Evolutionary conservation across 2,888 invertebrate species (phyloP).

Genomic region (Liopterus haemorrhoidalis): DNA sequence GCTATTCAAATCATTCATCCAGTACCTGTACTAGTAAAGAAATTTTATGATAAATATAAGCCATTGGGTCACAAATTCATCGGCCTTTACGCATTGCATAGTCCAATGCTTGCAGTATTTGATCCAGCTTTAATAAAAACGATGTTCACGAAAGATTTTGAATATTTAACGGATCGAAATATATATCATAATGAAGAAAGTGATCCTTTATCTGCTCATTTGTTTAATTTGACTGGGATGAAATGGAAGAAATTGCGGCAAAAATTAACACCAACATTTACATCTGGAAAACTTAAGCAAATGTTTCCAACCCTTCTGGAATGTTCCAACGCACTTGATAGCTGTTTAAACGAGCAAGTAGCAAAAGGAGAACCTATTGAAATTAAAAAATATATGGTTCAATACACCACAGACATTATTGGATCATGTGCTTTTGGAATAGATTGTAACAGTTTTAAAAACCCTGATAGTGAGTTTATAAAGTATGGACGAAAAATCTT

Average conservation of each 20-base stretch:
- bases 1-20: slow-evolving; percentile 4
- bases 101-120: slow-evolving; percentile 35
- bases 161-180: slow-evolving; percentile 55
- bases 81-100: slow-evolving; percentile 25
- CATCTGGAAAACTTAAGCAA: slow-evolving; percentile 56
- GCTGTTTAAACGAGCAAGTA: slow-evolving; percentile 39
- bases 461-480: slow-evolving; percentile 16
- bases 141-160: slow-evolving; percentile 55
- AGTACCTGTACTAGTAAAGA: slow-evolving; percentile 10
- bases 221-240: slow-evolving; percentile 51
- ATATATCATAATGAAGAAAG: slow-evolving; percentile 51
- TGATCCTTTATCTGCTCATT: slow-evolving; percentile 52
- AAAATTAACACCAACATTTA: slow-evolving; percentile 58
- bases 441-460: slow-evolving; percentile 20
- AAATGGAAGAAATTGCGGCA: slow-evolving; percentile 56
- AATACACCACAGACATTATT: slow-evolving; percentile 16
- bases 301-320: slow-evolving; percentile 54
- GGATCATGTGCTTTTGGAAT: slow-evolving; percentile 22
- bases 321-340: slow-evolving; percentile 47
- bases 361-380: slow-evolving; percentile 14
- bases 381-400: slow-evolving; percentile 10
- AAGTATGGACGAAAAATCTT: slow-evolving; percentile 7
- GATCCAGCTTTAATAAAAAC: slow-evolving; percentile 39
- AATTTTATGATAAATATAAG: slow-evolving; percentile 23
- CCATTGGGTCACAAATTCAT: slow-evolving; percentile 22